Evolutionary conservation across 1,140 invertebrate species (phyloP).

Genomic region (Meloidogyne floridensis): DNA sequence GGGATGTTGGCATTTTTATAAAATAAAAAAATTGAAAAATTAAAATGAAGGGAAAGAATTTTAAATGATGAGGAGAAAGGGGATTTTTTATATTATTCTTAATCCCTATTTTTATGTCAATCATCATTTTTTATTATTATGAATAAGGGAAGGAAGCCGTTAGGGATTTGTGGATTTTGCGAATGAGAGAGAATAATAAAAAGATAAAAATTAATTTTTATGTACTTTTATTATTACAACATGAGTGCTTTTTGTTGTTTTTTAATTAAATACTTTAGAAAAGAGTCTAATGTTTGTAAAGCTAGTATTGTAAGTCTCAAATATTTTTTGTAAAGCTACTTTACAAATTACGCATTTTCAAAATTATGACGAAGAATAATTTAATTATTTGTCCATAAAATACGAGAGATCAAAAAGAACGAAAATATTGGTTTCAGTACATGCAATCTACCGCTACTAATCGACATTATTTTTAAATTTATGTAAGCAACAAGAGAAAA

Average conservation of each 20-base stretch:
- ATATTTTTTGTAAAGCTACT: too few species aligned
- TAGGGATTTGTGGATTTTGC: background rate
- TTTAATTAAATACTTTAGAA: background rate
- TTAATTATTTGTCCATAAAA: too few species aligned
- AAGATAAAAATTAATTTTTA: slow-evolving; percentile 1
- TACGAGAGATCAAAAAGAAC: too few species aligned
- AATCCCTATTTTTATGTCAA: background rate
- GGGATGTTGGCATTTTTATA: background rate
- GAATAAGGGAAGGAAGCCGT: background rate
- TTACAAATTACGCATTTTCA: too few species aligned
- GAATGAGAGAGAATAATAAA: background rate
- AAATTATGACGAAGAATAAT: too few species aligned
- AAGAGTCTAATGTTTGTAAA: too few species aligned
- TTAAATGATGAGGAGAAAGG: background rate
- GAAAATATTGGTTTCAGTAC: too few species aligned
- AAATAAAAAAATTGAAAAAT: background rate
- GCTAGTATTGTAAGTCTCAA: too few species aligned
- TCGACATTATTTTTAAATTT: too few species aligned
- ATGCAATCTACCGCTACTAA: too few species aligned
- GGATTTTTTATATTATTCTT: background rate
- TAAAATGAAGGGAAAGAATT: background rate
- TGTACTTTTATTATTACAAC: background rate
- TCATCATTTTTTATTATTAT: background rate
- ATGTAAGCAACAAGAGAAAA: too few species aligned
- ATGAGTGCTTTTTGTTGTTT: background rate